Evolutionary conservation across 2,113 vertebrate genomes (phyloP).

Genomic region (Chionomys nivalis): DNA sequence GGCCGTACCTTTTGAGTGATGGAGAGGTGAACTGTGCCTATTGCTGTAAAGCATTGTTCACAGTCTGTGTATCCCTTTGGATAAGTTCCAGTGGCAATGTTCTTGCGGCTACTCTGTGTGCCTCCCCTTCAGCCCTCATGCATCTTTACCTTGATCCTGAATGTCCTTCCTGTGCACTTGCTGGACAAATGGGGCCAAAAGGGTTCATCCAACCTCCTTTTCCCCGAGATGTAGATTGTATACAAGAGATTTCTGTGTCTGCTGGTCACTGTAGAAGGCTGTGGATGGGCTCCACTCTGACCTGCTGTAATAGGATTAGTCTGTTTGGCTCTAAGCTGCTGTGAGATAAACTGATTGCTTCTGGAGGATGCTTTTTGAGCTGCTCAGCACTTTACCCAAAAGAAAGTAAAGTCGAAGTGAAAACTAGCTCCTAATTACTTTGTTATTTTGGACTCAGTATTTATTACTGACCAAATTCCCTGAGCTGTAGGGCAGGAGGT

Average conservation of each 20-base stretch:
- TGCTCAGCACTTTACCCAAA: not conserved
- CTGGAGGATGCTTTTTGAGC: not conserved
- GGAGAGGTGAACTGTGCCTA: not conserved
- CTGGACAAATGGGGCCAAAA: not conserved
- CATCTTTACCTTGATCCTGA: too few species aligned
- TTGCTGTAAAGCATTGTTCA: too few species aligned
- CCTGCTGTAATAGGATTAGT: not conserved
- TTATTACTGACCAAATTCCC: not conserved
- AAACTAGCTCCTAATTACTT: not conserved
- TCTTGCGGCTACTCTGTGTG: not conserved
- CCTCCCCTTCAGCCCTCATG: too few species aligned
- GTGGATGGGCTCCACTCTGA: not conserved
- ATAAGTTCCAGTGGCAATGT: not conserved
- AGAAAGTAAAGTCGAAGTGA: not conserved
- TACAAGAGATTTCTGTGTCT: not conserved
- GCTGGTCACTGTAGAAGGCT: not conserved
- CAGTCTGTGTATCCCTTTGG: not conserved
- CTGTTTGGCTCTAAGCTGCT: not conserved
- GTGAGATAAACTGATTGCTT: conserved; percentile 12
- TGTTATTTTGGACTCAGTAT: not conserved
- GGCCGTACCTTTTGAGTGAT: not conserved
- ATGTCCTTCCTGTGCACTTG: not conserved
- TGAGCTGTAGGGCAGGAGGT: not conserved
- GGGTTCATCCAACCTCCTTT: not conserved
- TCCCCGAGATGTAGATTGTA: not conserved